Conservation (phyloP, 2,797 vertebrate genomes). For the Phataginus tetradactyla region DNA sequence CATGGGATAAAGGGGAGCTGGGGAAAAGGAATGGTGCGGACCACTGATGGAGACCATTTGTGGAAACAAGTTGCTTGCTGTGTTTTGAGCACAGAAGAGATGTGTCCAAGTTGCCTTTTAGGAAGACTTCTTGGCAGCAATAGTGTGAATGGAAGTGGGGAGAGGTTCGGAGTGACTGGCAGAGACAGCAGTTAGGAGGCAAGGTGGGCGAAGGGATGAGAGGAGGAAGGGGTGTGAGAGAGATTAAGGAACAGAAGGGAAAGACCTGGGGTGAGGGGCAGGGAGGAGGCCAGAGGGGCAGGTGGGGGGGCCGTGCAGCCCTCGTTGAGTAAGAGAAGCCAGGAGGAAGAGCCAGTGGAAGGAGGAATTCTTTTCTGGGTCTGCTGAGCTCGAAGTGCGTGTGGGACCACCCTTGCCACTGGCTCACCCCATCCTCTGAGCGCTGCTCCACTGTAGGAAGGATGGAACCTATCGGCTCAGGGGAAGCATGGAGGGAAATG, state of each 20-base stretch:
- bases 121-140: rapidly evolving
- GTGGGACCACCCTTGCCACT: rapidly evolving
- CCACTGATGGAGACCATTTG: background rate
- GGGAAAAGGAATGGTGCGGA: background rate
- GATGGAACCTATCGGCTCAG: background rate
- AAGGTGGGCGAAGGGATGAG: background rate
- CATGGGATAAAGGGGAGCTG: no score
- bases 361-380: background rate
- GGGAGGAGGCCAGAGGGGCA: background rate
- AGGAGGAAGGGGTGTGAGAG: rapidly evolving
- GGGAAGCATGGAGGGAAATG: background rate
- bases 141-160: rapidly evolving
- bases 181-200: background rate
- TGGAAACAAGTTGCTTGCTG: background rate
- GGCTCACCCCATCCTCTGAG: background rate
- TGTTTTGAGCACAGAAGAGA: background rate
- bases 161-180: rapidly evolving
- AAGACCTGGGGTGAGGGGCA: background rate
- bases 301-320: background rate
- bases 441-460: rapidly evolving
- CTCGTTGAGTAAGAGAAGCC: background rate
- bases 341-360: background rate
- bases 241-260: background rate
- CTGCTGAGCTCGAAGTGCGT: background rate
- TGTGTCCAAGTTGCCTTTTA: background rate